These are phyloP conservation scores for Plagodis pulveraria DNA, from an alignment of 2,888 invertebrate species.

Conservation along the genomic window DNA sequence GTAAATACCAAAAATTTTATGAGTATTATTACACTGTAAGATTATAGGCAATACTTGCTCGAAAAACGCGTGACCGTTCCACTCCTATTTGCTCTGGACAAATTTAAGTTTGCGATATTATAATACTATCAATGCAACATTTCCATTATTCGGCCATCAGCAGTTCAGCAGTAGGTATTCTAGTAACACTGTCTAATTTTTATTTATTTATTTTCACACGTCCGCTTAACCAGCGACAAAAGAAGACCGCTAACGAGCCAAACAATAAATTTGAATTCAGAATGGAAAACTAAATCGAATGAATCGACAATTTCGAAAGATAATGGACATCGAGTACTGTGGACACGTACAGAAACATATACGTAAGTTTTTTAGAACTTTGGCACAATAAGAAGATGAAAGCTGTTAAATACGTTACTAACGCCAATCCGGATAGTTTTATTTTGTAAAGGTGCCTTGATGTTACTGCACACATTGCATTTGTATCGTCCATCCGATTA, in stretches of 20 bases:
- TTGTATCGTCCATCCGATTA: slow-evolving; percentile 53
- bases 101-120: too few relatives aligned
- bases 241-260: slow-evolving; percentile 65
- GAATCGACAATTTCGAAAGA: slow-evolving; percentile 68
- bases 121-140: too few relatives aligned
- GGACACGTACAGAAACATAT: slow-evolving; percentile 8
- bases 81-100: too few relatives aligned
- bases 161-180: background rate
- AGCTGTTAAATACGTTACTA: background rate
- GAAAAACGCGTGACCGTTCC: too few relatives aligned
- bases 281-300: slow-evolving; percentile 76
- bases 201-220: slow-evolving; percentile 61
- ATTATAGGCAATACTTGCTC: too few relatives aligned
- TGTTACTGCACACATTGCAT: slow-evolving; percentile 13
- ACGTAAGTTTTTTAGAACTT: slow-evolving; percentile 6
- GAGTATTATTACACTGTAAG: too few relatives aligned
- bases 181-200: background rate
- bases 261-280: slow-evolving; percentile 68
- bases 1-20: too few relatives aligned
- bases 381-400: background rate
- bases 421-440: background rate
- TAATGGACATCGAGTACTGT: slow-evolving; percentile 22
- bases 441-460: slow-evolving; percentile 2
- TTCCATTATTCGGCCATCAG: too few relatives aligned
- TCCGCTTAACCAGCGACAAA: slow-evolving; percentile 63